Conservation (phyloP, 2,797 vertebrate genomes). For the Mormyrus hasselquistii region DNA sequence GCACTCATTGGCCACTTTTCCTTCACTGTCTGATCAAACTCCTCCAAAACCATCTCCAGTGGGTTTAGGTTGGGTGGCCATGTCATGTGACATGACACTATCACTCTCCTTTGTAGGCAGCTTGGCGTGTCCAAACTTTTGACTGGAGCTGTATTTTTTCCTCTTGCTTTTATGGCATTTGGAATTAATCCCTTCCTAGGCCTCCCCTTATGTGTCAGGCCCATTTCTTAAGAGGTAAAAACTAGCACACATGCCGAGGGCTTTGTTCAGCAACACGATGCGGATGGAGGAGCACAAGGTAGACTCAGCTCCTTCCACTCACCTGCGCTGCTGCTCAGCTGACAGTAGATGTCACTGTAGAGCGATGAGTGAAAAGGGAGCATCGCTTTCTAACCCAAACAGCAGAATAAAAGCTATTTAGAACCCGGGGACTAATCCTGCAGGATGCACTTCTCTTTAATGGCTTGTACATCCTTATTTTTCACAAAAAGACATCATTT, state of each 20-base stretch:
- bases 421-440: background rate
- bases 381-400: background rate
- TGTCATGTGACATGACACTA: background rate
- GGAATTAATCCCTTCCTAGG: background rate
- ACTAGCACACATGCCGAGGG: background rate
- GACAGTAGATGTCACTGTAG: background rate
- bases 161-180: background rate
- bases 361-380: background rate
- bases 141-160: background rate
- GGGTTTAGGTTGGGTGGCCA: background rate
- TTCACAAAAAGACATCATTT: background rate
- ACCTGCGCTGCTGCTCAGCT: background rate
- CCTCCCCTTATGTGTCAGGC: background rate
- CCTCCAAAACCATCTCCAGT: background rate
- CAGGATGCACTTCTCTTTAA: background rate
- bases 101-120: background rate
- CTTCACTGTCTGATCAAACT: background rate
- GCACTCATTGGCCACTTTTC: background rate
- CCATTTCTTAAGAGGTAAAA: background rate
- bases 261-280: background rate
- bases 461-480: background rate
- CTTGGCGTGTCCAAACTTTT: background rate
- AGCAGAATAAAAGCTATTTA: background rate
- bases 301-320: background rate
- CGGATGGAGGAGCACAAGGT: background rate